Evolutionary conservation across 1,140 invertebrate species (phyloP).

Genomic region (Drosophila erecta): DNA sequence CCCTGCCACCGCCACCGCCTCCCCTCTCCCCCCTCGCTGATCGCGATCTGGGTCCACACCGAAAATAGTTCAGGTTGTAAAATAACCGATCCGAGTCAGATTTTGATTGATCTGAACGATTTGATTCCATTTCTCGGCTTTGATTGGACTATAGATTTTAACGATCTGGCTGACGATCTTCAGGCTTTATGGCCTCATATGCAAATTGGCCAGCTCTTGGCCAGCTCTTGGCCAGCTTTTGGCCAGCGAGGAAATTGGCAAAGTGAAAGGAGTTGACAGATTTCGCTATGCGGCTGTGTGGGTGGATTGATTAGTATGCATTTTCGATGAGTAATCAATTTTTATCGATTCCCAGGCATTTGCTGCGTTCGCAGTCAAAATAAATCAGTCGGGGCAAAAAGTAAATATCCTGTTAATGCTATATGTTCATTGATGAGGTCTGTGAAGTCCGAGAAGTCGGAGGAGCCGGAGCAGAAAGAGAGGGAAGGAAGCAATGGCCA

Average conservation of each 20-base stretch:
- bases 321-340: conserved; percentile 61
- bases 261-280: conserved; percentile 56
- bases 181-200: conserved; percentile 53
- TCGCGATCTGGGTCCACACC: too few relatives aligned
- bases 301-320: conserved; percentile 67
- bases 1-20: background rate
- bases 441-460: conserved; percentile 14
- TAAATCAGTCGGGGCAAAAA: conserved; percentile 70
- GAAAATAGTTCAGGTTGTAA: conserved; percentile 32
- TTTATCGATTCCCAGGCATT: conserved; percentile 53
- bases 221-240: conserved; percentile 2
- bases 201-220: conserved; percentile 46
- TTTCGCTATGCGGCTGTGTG: conserved; percentile 18
- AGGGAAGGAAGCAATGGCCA: conserved; percentile 27
- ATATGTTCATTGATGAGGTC: conserved; percentile 38
- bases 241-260: conserved; percentile 43
- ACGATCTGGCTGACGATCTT: conserved; percentile 57
- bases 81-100: conserved; percentile 46
- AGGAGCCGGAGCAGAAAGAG: background rate
- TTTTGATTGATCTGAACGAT: conserved; percentile 46
- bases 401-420: conserved; percentile 74
- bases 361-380: conserved; percentile 71
- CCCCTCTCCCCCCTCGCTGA: too few relatives aligned
- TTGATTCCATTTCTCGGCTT: conserved; percentile 30
- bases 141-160: conserved; percentile 51